Evolutionary conservation across 2,888 invertebrate species (phyloP), one percentile per base, ranked within the genome.

Genomic region (Zeuzera pyrina): DNA sequence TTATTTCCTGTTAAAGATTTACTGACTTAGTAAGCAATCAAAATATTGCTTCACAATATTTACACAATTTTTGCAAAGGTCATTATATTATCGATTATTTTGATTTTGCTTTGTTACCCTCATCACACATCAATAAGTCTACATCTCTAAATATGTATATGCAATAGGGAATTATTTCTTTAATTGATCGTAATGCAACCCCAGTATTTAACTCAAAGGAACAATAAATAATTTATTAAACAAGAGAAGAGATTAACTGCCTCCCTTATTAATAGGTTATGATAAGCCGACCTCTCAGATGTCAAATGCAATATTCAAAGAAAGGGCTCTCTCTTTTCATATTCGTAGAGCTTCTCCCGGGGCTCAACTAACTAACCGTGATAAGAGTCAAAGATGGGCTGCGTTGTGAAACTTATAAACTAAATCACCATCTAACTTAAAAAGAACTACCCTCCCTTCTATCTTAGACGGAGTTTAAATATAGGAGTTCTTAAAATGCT

Each of bases 301-400:
- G 62, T 66, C 67, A 67, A 69, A 70, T 69, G 61, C 65, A 71
- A 70, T 68, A 66, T 69, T 68, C 63, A 60, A 63, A 62, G 64
- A 60, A 64, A 61, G 53, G 58, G 58, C 59, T 62, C 59, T n/a
- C n/a, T 68, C 59, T 63, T 66, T 62, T 60, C 53, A 56, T 61
- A 61, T 49, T 57, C 55, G 52, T 49, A 39, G 49, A 49, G 60
- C 51, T 45, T 49, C 57, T 63, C 66, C 57, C 58, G 51, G 42
- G 57, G 53, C 62, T 64, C 50, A 61, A 41, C 65, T 72, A 78
- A 74, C 71, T 71, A 76, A 78, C 76, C 74, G 71, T 72, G 70
- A 69, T 69, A 63, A 68, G 56, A 69, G 57, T 58, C 57, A 62
- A 61, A 62, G 59, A 59, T 59, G 59, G 61, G 56, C 58, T 56